phyloP scores from a whole-genome alignment of 2,113 vertebrate species.

The Scolopax mira region DNA sequence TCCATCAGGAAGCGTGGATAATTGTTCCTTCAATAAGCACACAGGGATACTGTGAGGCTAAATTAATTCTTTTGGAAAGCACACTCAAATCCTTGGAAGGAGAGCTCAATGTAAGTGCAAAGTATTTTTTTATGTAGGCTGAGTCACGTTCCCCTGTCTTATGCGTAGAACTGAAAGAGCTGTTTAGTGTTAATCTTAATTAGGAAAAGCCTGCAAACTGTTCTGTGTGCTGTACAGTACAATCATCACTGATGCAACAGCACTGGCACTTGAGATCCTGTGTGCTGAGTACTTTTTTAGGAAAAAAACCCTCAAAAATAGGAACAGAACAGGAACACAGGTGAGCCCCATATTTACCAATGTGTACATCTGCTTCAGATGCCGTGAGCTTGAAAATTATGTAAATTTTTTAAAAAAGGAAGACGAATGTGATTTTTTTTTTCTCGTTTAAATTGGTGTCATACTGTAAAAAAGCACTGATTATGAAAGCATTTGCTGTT shows the following conservation, averaged over 20 bases:
- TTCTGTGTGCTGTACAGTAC: background rate
- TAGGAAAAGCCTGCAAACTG: background rate
- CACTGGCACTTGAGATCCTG: background rate
- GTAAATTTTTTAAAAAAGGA: background rate
- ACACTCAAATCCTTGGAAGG: background rate
- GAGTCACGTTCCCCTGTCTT: background rate
- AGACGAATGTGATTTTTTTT: background rate
- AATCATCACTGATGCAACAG: background rate
- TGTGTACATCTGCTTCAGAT: background rate
- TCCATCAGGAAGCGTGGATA: background rate
- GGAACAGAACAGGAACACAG: background rate
- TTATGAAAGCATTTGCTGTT: background rate
- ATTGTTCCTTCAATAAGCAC: background rate
- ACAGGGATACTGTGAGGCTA: background rate
- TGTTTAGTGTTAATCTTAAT: background rate
- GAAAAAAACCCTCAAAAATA: background rate
- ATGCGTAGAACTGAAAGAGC: slow-evolving; percentile 2
- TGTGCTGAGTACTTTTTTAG: background rate
- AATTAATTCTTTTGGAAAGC: background rate
- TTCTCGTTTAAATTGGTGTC: background rate
- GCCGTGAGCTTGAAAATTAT: background rate
- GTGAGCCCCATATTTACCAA: background rate
- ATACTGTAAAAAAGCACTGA: background rate
- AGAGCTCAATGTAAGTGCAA: background rate
- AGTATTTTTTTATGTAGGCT: background rate